Percentiles rank a stretch among this genome's conserved stretches.
phyloP scores from a whole-genome alignment of 2,113 vertebrate species.

The Buteo buteo region DNA sequence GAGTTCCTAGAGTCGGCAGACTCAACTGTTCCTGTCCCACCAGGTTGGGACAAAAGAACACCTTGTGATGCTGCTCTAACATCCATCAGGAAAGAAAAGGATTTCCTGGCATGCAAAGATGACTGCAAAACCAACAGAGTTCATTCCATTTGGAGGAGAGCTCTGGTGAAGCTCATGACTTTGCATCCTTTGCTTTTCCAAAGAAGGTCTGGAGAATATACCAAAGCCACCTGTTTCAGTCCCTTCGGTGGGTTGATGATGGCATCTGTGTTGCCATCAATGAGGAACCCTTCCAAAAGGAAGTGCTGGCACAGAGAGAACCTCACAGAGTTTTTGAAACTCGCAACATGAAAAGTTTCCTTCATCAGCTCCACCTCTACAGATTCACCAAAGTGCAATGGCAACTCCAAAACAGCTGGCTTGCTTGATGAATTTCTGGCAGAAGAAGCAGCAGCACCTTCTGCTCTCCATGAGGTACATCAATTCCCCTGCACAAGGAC shows the following conservation, averaged over 20 bases:
- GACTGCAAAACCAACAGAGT: background rate
- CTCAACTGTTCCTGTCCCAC: background rate
- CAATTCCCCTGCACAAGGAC: background rate
- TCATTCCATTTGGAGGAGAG: background rate
- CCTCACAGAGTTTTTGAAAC: background rate
- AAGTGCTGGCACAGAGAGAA: fast-evolving
- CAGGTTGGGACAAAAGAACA: background rate
- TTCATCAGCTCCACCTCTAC: background rate
- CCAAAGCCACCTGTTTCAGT: background rate
- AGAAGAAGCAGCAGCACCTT: background rate
- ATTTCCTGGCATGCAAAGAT: background rate
- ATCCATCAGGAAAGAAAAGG: background rate
- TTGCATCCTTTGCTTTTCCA: background rate
- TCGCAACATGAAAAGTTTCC: background rate
- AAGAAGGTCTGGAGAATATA: background rate
- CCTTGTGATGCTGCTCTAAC: background rate
- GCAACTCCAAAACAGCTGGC: background rate
- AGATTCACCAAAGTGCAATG: fast-evolving
- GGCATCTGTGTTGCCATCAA: background rate
- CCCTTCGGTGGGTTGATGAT: fast-evolving
- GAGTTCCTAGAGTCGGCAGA: fast-evolving
- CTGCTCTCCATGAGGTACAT: background rate
- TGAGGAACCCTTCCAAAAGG: background rate
- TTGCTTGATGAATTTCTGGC: background rate
- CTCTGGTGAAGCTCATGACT: background rate